Base-by-base conservation (phyloP, 2,113 vertebrate species). In the Sinocyclocheilus grahami region DNA sequence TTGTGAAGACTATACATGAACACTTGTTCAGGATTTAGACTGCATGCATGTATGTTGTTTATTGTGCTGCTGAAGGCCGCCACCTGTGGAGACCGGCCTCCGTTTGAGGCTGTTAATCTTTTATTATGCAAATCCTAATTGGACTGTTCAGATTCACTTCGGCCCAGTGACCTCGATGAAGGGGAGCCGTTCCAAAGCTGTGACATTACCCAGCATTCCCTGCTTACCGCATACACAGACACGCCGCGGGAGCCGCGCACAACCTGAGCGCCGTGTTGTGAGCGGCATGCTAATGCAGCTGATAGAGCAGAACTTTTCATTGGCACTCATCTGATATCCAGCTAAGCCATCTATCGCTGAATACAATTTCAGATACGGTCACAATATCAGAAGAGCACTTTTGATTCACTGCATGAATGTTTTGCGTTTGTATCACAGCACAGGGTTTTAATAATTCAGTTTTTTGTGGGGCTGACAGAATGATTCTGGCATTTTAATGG, bases 101-200 rank as follows among this genome's bases (percentile, higher is more conserved):
- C 1, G n/a, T 67, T 48, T 48, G n/a, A 22, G 39, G 79, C 14
- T 81, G 79, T 65, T 65, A 65, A 81, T 65, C 79, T 48, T 81
- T 67, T 92, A 94, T 94, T 93, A 94, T 94, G 93, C 89, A 92
- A 94, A 94, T 93, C 92, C 89, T 92, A 93, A 93, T 92, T 91
- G 91, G 94, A 92, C 90, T 91, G 91, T 91, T 89, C 89, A 90
- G 90, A 91, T 90, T 91, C 20, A 87, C 88, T 89, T 90, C 89
- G 84, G 89, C 91, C 90, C 90, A 87, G 91, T 93, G 94, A 94
- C 93, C 93, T 80, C 90, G 75, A 88, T 87, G 87, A 84, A 75
- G 82, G 75, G 71, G 77, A 67, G 39, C 8, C 0, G 27, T 37
- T 75, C 60, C 55, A 62, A 51, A 71, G 65, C 72, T 24, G 75